Evolutionary conservation across 2,797 vertebrate species (phyloP), one percentile per base, ranked within the genome.

Genomic region (Acanthornis magna): DNA sequence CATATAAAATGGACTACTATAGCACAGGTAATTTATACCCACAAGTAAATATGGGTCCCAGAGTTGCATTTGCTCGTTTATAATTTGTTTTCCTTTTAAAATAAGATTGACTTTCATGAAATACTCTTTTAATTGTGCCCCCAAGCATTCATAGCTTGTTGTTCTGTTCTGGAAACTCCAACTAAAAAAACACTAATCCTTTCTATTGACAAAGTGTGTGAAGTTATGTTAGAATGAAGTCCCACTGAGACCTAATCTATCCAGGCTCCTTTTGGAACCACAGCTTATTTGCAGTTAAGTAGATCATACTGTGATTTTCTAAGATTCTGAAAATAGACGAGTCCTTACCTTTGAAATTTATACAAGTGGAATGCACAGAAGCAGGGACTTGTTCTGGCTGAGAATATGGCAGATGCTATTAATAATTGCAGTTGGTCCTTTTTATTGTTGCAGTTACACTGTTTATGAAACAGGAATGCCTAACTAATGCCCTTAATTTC

Each of bases 301-400:
- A 78, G 70, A 48, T 79, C 85, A 62, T 26, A 81, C 76, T 86
- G 90, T 94, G 93, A 83, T 71, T 90, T 93, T 89, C 51, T 91
- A 81, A 77, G 51, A 68, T 47, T 81, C 57, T 61, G 70, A 81
- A 94, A 88, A 92, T 16, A 94, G 38, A 40, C 0, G 0, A 40
- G 42, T 75, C 21, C 19, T 74, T 83, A 60, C 16, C 68, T 90
- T 78, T 90, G 73, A 90, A 93, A 86, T 72, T 81, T 55, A 8
- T 72, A 32, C 58, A 78, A 72, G 47, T 62, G 54, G 36, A 85
- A 81, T 27, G 40, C 40, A 42, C 29, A 74, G 65, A 91, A 83
- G 48, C 23, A 85, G 57, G 18, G 14, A 5, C 70, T 88, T 48
- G 30, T 60, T 88, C 53, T 94, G 53, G 23, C 36, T 83, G 29